Evolutionary conservation across 2,113 vertebrate genomes (phyloP).

Genomic region (Spheniscus mendiculus): DNA sequence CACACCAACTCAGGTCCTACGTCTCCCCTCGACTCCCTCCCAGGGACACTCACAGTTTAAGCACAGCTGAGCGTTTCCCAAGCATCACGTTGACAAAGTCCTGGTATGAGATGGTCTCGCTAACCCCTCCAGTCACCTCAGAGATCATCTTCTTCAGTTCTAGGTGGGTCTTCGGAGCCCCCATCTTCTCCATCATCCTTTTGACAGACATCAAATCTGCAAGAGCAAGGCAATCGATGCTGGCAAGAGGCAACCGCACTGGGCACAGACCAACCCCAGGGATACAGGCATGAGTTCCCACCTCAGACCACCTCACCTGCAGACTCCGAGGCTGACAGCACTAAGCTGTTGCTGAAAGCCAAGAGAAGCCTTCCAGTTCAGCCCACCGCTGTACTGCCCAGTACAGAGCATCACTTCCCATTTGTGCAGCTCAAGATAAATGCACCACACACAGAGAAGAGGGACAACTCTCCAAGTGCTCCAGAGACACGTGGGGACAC

Average conservation of each 20-base stretch:
- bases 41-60: constrained; percentile 89
- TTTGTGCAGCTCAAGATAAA: neutral
- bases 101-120: constrained; percentile 92
- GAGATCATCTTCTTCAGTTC: constrained; percentile 98
- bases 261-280: neutral
- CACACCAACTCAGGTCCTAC: neutral
- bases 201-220: constrained; percentile 96
- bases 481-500: neutral
- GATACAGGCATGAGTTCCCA: neutral
- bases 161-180: constrained; percentile 93
- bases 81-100: constrained; percentile 98
- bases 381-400: neutral
- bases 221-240: neutral
- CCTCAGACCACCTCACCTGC: neutral
- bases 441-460: neutral
- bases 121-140: constrained; percentile 89
- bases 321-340: neutral
- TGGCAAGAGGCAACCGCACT: neutral
- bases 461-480: neutral
- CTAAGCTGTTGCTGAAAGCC: neutral
- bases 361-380: neutral
- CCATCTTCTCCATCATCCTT: constrained; percentile 98
- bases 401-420: neutral
- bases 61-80: constrained; percentile 92
- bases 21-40: neutral